A percentile compares a stretch with the other conserved stretches of the same genome.
These are phyloP conservation scores for Tyrannus savana DNA, from an alignment of 2,113 vertebrate genomes.

Conservation along the genomic window DNA sequence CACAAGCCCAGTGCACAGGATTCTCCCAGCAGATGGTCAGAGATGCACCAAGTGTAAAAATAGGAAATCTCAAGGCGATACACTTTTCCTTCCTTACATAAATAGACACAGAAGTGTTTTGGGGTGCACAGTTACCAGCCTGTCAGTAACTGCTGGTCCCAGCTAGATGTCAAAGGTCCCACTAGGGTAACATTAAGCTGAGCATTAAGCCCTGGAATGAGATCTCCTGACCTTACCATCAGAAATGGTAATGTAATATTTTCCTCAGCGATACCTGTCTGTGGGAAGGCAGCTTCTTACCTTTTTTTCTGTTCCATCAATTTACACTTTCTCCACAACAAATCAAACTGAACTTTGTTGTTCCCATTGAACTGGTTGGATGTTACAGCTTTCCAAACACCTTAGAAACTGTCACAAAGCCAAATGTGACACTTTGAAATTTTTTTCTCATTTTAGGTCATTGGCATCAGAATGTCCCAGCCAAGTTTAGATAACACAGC, in stretches of 20 bases:
- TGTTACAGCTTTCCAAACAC: neutral
- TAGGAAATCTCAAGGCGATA: neutral
- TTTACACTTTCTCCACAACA: neutral
- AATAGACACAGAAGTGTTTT: neutral
- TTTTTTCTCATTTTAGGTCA: neutral
- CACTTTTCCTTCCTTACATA: neutral
- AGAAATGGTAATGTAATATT: neutral
- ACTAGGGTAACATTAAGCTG: neutral
- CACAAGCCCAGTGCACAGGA: neutral
- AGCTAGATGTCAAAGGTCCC: neutral
- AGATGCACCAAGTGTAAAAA: neutral
- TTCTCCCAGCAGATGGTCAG: neutral
- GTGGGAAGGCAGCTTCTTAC: neutral
- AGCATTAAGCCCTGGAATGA: neutral
- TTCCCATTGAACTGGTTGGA: neutral
- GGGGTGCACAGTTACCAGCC: neutral
- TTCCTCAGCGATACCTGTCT: neutral
- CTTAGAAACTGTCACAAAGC: neutral
- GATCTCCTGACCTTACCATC: conserved; percentile 1
- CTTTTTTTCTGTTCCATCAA: neutral
- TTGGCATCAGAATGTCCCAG: neutral
- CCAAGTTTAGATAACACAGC: neutral
- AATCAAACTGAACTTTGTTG: neutral
- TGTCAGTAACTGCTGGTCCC: neutral
- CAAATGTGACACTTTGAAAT: neutral